These are phyloP conservation scores for Entelurus aequoreus DNA, from an alignment of 2,113 vertebrate genomes.

Conservation along the genomic window DNA sequence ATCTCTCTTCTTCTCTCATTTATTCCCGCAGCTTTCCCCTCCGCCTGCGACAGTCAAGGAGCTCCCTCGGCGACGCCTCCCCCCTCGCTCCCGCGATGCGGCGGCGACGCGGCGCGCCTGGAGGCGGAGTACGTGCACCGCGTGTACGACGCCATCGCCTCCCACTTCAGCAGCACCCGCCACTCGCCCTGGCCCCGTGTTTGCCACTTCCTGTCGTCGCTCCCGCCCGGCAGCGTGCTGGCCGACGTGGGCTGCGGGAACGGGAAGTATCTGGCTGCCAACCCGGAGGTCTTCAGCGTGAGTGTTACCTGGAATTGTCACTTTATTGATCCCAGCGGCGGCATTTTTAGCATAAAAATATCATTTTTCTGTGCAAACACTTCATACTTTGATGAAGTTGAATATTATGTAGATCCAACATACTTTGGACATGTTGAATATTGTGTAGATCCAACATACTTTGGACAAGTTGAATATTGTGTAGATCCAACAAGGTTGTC, in stretches of 20 bases:
- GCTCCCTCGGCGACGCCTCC: constrained; percentile 33
- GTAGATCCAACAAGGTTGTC: background rate
- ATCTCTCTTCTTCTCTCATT: background rate
- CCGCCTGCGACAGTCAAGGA: constrained; percentile 83
- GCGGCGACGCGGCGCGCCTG: constrained; percentile 73
- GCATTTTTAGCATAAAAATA: background rate
- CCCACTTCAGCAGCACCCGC: constrained; percentile 93
- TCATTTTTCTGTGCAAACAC: background rate
- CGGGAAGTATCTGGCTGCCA: constrained; percentile 89
- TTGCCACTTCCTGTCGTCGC: constrained; percentile 77
- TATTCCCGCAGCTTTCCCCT: constrained; percentile 75
- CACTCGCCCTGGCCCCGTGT: constrained; percentile 89
- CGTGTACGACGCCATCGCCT: constrained; percentile 89
- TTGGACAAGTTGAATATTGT: no score
- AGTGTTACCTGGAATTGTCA: constrained; percentile 46
- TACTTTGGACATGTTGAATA: no score
- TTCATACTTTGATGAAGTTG: no score
- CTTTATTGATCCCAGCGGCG: constrained; percentile 8
- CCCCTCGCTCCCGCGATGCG: constrained; percentile 69
- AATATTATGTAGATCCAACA: no score
- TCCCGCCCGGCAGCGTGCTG: constrained; percentile 78
- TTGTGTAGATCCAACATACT: no score
- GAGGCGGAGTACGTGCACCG: constrained; percentile 85
- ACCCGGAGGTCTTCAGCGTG: constrained; percentile 77
- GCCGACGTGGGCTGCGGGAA: constrained; percentile 94